phyloP scores from a whole-genome alignment of 2,113 vertebrate species.

The Peromyscus polionotus region DNA sequence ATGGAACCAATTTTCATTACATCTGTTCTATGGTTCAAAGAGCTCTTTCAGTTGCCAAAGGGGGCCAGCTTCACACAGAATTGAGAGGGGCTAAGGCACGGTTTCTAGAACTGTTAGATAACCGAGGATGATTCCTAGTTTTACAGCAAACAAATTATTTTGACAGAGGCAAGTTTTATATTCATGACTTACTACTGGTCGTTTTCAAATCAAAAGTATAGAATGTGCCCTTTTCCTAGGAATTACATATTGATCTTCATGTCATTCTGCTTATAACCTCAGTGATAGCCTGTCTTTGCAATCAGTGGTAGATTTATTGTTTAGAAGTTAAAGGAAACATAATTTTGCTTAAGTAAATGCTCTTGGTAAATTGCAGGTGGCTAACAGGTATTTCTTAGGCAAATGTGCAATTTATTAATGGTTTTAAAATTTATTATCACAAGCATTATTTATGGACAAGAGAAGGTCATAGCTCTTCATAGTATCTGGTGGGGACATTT shows the following conservation, averaged over 20 bases:
- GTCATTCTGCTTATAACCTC: slow-evolving; percentile 81
- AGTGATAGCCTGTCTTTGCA: slow-evolving; percentile 79
- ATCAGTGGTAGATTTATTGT: slow-evolving; percentile 73
- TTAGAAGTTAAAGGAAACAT: slow-evolving; percentile 78
- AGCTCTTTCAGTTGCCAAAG: slow-evolving; percentile 89
- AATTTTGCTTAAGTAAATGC: slow-evolving; percentile 69
- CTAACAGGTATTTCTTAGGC: slow-evolving; percentile 72
- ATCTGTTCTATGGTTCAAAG: slow-evolving; percentile 92
- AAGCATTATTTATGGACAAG: slow-evolving; percentile 70
- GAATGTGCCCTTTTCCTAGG: slow-evolving; percentile 80
- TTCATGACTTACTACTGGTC: slow-evolving; percentile 83
- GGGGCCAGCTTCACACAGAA: slow-evolving; percentile 86
- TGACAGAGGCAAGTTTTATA: slow-evolving; percentile 84
- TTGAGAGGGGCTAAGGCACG: slow-evolving; percentile 83
- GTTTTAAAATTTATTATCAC: slow-evolving; percentile 52
- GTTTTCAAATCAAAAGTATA: slow-evolving; percentile 86
- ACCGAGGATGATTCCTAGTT: slow-evolving; percentile 79
- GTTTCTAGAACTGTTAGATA: slow-evolving; percentile 88
- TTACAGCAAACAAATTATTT: slow-evolving; percentile 87
- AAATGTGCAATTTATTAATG: slow-evolving; percentile 56
- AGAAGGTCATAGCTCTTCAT: slow-evolving; percentile 74
- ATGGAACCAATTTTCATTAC: slow-evolving; percentile 92
- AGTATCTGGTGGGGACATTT: slow-evolving; percentile 61
- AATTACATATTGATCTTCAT: slow-evolving; percentile 83
- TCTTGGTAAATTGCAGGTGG: slow-evolving; percentile 67